Conservation (phyloP, 1,140 invertebrate species). For the Gonatopus flavifemur region DNA sequence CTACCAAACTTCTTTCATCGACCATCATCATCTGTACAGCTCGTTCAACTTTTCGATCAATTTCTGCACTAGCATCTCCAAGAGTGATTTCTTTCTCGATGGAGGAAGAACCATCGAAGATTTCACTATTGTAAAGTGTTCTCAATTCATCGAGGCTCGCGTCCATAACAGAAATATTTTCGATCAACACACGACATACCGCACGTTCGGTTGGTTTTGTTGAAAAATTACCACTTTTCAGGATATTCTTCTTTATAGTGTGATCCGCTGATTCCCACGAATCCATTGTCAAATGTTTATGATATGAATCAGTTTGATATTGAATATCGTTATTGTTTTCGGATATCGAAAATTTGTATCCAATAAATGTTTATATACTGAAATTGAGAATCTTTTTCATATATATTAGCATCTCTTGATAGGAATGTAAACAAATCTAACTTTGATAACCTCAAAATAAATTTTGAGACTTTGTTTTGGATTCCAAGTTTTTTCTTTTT, state of each 20-base stretch:
- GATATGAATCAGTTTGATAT: too few relatives aligned
- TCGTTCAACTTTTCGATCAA: slow-evolving; percentile 47
- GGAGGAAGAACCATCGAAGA: slow-evolving; percentile 23
- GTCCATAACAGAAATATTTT: slow-evolving; percentile 25
- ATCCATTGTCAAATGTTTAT: slow-evolving; percentile 8
- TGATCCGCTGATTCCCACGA: slow-evolving; percentile 41
- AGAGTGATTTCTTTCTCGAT: slow-evolving; percentile 33
- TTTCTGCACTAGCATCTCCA: slow-evolving; percentile 33
- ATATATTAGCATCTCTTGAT: too few relatives aligned
- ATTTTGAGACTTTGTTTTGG: too few relatives aligned
- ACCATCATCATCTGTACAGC: slow-evolving; percentile 45
- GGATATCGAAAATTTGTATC: too few relatives aligned
- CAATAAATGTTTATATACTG: too few relatives aligned
- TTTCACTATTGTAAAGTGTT: slow-evolving; percentile 28
- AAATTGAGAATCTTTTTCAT: too few relatives aligned
- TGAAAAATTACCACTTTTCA: slow-evolving; percentile 29
- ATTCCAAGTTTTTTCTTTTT: too few relatives aligned
- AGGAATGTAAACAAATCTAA: too few relatives aligned
- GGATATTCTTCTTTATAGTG: slow-evolving; percentile 39
- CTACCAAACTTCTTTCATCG: slow-evolving; percentile 38
- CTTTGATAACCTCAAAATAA: too few relatives aligned
- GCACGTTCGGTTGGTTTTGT: slow-evolving; percentile 43
- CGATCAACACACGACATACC: slow-evolving; percentile 33
- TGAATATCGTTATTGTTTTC: too few relatives aligned
- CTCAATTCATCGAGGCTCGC: slow-evolving; percentile 19